Evolutionary conservation across 1,140 invertebrate genomes (phyloP).

Genomic region (Sminthurides bifidus): DNA sequence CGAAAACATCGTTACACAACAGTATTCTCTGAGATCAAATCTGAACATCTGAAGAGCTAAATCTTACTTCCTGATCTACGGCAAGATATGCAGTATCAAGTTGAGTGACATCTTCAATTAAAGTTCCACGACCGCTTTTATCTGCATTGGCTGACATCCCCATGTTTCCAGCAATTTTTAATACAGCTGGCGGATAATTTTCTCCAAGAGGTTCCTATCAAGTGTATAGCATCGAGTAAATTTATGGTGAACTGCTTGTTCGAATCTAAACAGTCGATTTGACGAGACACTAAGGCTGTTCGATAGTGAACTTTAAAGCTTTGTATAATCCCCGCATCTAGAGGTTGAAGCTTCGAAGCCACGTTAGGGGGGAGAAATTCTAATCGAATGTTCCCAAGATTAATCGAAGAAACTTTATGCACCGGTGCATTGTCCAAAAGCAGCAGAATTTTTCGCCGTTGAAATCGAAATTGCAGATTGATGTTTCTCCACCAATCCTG

Average conservation of each 20-base stretch:
- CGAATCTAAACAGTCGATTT: constrained; percentile 2
- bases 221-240: background rate
- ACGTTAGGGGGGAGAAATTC: constrained; percentile 8
- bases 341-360: background rate
- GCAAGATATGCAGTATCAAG: no score
- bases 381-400: constrained; percentile 5
- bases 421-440: constrained; percentile 7
- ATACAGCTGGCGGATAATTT: background rate
- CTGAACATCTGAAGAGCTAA: background rate
- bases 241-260: background rate
- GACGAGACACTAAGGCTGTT: background rate
- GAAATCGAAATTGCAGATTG: background rate
- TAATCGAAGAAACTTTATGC: background rate
- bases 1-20: background rate
- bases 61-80: background rate
- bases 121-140: background rate
- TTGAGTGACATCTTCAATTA: no score
- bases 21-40: background rate
- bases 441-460: constrained; percentile 9
- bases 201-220: background rate
- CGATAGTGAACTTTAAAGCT: constrained; percentile 5
- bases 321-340: constrained; percentile 10
- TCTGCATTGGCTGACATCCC: background rate
- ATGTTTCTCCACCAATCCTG: background rate
- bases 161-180: constrained; percentile 1